phyloP scores from a whole-genome alignment of 1,140 invertebrate genomes.

The Planococcus citri region DNA sequence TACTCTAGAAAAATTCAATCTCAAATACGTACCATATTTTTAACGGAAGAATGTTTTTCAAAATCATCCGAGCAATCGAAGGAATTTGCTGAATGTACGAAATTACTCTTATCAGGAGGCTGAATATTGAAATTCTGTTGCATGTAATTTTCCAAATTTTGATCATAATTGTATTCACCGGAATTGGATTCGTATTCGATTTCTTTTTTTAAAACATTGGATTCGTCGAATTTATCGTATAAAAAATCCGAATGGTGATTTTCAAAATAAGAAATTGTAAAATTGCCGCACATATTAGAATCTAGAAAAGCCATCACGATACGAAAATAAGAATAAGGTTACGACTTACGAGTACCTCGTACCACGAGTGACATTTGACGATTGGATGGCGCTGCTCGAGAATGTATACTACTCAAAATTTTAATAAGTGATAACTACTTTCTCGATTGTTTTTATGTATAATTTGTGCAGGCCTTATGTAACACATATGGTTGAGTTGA shows the following conservation, averaged over 20 bases:
- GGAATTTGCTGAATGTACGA: neutral
- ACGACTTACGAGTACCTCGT: neutral
- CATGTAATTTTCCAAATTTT: neutral
- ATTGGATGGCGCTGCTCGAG: neutral
- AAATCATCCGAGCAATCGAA: neutral
- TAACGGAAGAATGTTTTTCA: neutral
- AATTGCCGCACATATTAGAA: neutral
- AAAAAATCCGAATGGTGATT: neutral
- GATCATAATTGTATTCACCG: neutral
- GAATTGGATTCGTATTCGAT: neutral
- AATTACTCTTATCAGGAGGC: neutral
- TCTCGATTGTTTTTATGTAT: neutral
- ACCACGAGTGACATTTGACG: neutral
- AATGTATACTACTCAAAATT: neutral
- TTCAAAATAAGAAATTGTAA: neutral
- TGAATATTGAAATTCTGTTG: slow-evolving; percentile 7
- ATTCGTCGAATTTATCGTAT: neutral
- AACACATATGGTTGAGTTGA: neutral
- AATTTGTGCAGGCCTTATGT: slow-evolving; percentile 9
- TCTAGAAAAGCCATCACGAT: neutral
- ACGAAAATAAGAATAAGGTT: neutral
- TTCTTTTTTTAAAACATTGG: neutral
- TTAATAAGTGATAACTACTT: slow-evolving; percentile 4
- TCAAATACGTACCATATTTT: neutral
- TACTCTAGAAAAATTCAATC: neutral